Conservation (phyloP, 2,888 invertebrate species). For the Tortricodes alternella region DNA sequence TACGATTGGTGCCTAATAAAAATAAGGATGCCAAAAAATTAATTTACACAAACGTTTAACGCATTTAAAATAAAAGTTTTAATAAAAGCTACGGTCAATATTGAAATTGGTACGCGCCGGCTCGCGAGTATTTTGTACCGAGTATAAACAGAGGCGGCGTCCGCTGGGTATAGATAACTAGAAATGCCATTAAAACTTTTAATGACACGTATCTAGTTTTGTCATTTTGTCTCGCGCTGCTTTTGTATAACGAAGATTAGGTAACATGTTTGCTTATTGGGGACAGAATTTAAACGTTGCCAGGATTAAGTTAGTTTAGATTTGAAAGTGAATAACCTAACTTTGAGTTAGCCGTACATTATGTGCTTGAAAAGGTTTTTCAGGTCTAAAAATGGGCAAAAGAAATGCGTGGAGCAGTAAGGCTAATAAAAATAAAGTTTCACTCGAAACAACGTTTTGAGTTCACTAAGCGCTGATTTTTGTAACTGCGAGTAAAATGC, state of each 20-base stretch:
- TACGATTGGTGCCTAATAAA: conserved; percentile 26
- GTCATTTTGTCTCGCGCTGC: conserved; percentile 23
- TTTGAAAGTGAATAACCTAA: not conserved
- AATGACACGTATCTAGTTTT: conserved; percentile 30
- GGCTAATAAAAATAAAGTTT: conserved; percentile 28
- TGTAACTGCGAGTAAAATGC: conserved; percentile 12
- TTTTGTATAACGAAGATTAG: conserved; percentile 18
- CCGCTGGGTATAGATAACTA: conserved; percentile 29
- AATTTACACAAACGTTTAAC: conserved; percentile 28
- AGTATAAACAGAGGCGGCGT: conserved; percentile 26
- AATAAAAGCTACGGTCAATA: conserved; percentile 29
- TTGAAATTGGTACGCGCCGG: conserved; percentile 13
- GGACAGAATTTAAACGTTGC: not conserved
- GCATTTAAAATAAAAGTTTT: conserved; percentile 28
- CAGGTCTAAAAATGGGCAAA: conserved; percentile 17
- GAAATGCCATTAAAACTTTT: conserved; percentile 31
- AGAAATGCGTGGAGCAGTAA: conserved; percentile 19
- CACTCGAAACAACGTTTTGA: conserved; percentile 27
- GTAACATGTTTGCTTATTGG: conserved; percentile 8
- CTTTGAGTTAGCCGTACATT: conserved; percentile 9
- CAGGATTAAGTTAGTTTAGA: not conserved
- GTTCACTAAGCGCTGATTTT: conserved; percentile 9
- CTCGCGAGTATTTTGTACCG: conserved; percentile 11
- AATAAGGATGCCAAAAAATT: conserved; percentile 13
- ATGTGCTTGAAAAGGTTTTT: not conserved